A percentile compares a stretch with the other conserved stretches of the same genome.
phyloP scores from a whole-genome alignment of 2,113 vertebrate species.

The Corythornis vintsioides region DNA sequence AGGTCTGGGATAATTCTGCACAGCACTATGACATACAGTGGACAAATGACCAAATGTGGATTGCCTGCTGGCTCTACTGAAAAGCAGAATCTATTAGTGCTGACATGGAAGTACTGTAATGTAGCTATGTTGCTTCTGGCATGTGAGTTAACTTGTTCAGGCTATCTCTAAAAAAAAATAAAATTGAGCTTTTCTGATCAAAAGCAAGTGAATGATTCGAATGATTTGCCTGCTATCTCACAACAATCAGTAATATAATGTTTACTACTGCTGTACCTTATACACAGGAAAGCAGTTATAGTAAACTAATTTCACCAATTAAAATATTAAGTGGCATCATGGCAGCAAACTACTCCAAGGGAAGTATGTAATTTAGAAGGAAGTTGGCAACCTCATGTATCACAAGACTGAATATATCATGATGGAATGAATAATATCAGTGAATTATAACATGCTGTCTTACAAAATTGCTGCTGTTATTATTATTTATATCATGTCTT shows the following conservation, averaged over 20 bases:
- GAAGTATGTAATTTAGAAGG: conserved; percentile 32
- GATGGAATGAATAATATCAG: conserved; percentile 54
- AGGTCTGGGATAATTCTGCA: neutral
- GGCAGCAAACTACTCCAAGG: conserved; percentile 36
- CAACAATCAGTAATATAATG: neutral
- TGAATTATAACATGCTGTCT: conserved; percentile 28
- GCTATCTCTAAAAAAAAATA: neutral
- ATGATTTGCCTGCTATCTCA: neutral
- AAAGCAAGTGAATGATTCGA: neutral
- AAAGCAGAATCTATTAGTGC: neutral
- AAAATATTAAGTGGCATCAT: conserved; percentile 38
- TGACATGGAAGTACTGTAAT: neutral
- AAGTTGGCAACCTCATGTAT: conserved; percentile 43
- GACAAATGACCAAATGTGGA: neutral
- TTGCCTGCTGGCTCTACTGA: neutral
- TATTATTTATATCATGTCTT: conserved; percentile 67
- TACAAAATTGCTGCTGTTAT: conserved; percentile 54
- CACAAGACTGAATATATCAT: conserved; percentile 38
- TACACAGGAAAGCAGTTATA: neutral
- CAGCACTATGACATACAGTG: neutral
- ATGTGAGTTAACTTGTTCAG: neutral
- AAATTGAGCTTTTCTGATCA: neutral
- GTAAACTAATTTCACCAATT: conserved; percentile 24
- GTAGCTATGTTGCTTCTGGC: neutral
- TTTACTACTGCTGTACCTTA: neutral